Evolutionary conservation across 2,797 vertebrate genomes (phyloP).

Genomic region (Cirrhinus mrigala): DNA sequence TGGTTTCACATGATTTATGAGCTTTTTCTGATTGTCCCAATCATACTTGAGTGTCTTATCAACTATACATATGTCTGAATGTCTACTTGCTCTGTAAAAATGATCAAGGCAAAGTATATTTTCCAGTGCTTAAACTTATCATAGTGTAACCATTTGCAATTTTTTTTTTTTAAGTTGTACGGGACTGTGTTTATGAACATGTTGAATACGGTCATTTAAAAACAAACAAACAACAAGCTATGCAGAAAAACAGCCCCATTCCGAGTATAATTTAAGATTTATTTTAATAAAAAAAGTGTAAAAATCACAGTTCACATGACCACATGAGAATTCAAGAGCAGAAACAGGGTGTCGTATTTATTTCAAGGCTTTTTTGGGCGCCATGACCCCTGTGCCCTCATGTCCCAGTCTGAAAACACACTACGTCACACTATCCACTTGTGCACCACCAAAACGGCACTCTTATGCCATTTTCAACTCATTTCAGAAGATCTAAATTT

Average conservation of each 20-base stretch:
- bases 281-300: constrained; percentile 1
- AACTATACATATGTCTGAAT: background rate
- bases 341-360: background rate
- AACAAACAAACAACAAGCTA: background rate
- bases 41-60: background rate
- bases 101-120: background rate
- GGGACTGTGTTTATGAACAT: background rate
- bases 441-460: background rate
- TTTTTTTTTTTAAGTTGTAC: background rate
- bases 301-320: background rate
- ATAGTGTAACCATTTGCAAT: background rate
- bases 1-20: constrained; percentile 30
- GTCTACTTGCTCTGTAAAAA: background rate
- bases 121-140: background rate
- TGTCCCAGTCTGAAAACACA: background rate
- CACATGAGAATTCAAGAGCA: background rate
- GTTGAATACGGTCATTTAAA: background rate
- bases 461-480: background rate
- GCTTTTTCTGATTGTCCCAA: background rate
- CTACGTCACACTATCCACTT: background rate
- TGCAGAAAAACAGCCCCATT: background rate
- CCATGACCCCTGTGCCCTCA: background rate
- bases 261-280: constrained; percentile 27
- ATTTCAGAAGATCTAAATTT: background rate
- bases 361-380: constrained; percentile 16